Evolutionary conservation across 1,140 invertebrate genomes (phyloP).

Genomic region (Cherax quadricarinatus): DNA sequence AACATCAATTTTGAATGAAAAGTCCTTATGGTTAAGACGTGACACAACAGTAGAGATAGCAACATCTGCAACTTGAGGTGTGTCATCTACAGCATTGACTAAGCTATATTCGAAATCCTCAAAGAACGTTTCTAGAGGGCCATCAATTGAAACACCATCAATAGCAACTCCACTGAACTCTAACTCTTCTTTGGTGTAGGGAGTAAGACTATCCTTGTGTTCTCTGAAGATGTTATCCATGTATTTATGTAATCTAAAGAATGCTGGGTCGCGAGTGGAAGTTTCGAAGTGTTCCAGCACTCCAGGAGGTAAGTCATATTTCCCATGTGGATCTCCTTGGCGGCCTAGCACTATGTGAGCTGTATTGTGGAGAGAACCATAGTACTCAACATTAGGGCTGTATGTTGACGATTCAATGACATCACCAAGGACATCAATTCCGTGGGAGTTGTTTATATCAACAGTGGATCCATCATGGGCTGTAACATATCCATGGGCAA

Average conservation of each 20-base stretch:
- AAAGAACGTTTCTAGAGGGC: slow-evolving; percentile 22
- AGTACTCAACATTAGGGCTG: slow-evolving; percentile 38
- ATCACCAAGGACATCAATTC: slow-evolving; percentile 53
- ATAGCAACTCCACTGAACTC: slow-evolving; percentile 31
- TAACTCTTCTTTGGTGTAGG: slow-evolving; percentile 27
- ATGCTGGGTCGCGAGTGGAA: slow-evolving; percentile 23
- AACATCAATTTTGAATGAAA: slow-evolving; percentile 8
- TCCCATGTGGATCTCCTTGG: slow-evolving; percentile 48
- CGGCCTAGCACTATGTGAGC: slow-evolving; percentile 39
- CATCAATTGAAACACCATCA: slow-evolving; percentile 6
- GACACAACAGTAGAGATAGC: background rate
- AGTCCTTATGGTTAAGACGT: slow-evolving; percentile 43
- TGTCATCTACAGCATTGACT: slow-evolving; percentile 49
- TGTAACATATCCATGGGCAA: slow-evolving; percentile 36
- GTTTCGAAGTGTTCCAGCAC: slow-evolving; percentile 45
- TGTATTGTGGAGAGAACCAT: slow-evolving; percentile 50
- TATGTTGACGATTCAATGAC: slow-evolving; percentile 40
- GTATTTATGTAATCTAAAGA: slow-evolving; percentile 43
- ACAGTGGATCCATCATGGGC: background rate
- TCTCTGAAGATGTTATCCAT: slow-evolving; percentile 49
- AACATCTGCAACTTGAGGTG: slow-evolving; percentile 2
- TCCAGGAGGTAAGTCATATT: slow-evolving; percentile 35
- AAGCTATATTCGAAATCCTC: slow-evolving; percentile 55
- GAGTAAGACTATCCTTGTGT: slow-evolving; percentile 35
- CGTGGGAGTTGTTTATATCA: slow-evolving; percentile 23